Evolutionary conservation across 2,113 vertebrate species (phyloP).

Genomic region (Xyrauchen texanus): DNA sequence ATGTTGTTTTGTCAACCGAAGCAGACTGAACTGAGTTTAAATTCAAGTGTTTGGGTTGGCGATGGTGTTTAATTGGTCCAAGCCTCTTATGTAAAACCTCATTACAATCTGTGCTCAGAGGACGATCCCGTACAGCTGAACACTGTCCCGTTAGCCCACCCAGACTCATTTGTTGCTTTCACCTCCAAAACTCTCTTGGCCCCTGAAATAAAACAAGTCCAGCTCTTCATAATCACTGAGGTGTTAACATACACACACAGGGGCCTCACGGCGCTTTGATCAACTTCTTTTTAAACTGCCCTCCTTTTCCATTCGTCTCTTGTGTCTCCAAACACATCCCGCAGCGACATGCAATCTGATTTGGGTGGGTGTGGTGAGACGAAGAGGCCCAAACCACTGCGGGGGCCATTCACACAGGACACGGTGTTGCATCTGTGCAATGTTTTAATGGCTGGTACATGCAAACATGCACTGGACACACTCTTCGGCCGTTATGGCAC

Average conservation of each 20-base stretch:
- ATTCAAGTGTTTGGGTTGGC: neutral
- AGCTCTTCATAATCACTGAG: slow-evolving; percentile 25
- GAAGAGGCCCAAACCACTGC: neutral
- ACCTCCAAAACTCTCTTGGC: neutral
- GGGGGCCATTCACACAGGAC: too few species aligned
- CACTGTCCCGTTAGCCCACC: neutral
- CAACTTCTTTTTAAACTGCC: slow-evolving; percentile 37
- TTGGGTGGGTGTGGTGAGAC: neutral
- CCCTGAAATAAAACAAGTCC: slow-evolving; percentile 7
- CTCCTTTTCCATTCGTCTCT: slow-evolving; percentile 47
- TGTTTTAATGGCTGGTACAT: too few species aligned
- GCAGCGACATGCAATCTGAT: slow-evolving; percentile 40
- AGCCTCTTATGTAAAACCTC: neutral
- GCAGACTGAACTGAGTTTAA: neutral
- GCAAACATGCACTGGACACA: too few species aligned
- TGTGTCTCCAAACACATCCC: slow-evolving; percentile 13
- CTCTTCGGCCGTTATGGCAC: too few species aligned
- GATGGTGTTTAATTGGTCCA: slow-evolving; percentile 16
- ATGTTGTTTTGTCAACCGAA: neutral
- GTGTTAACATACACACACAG: slow-evolving; percentile 5
- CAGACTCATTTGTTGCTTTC: neutral
- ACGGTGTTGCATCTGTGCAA: too few species aligned
- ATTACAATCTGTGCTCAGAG: neutral
- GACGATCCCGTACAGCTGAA: too few species aligned
- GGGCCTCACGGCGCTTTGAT: slow-evolving; percentile 45